Conservation (phyloP, 2,797 vertebrate species). For the Oreortyx pictus region DNA sequence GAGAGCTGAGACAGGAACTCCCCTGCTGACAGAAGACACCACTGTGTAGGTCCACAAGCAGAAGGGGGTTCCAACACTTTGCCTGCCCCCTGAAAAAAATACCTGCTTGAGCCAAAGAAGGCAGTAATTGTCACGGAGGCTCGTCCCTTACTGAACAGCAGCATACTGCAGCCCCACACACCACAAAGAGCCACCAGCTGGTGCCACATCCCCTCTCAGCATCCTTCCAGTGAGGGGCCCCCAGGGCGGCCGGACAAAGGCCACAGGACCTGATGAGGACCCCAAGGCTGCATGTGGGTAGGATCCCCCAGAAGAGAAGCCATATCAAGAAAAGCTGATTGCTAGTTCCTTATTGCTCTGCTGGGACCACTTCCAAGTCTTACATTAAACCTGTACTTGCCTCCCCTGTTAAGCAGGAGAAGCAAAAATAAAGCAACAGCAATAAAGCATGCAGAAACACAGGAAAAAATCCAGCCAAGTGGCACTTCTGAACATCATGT, state of each 20-base stretch:
- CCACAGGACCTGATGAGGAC: background rate
- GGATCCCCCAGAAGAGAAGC: background rate
- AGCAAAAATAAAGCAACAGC: background rate
- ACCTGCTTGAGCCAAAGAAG: rapidly evolving
- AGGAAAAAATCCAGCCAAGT: background rate
- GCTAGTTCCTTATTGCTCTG: background rate
- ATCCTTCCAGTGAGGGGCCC: background rate
- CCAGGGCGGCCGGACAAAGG: background rate
- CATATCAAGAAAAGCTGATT: background rate
- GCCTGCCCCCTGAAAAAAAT: background rate
- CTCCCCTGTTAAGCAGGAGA: background rate
- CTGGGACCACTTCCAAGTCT: background rate
- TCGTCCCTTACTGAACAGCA: background rate
- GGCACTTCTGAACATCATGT: background rate
- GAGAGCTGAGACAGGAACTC: background rate
- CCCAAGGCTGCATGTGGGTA: background rate
- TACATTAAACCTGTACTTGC: background rate
- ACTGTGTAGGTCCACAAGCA: background rate
- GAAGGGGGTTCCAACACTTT: background rate
- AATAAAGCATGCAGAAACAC: background rate
- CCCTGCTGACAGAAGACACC: background rate
- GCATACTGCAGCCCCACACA: background rate
- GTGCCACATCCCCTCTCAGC: background rate
- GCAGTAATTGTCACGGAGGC: too few relatives aligned
- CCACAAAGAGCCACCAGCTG: background rate